Evolutionary conservation across 2,113 vertebrate genomes (phyloP).

Genomic region (Tricholaema leucomelas): DNA sequence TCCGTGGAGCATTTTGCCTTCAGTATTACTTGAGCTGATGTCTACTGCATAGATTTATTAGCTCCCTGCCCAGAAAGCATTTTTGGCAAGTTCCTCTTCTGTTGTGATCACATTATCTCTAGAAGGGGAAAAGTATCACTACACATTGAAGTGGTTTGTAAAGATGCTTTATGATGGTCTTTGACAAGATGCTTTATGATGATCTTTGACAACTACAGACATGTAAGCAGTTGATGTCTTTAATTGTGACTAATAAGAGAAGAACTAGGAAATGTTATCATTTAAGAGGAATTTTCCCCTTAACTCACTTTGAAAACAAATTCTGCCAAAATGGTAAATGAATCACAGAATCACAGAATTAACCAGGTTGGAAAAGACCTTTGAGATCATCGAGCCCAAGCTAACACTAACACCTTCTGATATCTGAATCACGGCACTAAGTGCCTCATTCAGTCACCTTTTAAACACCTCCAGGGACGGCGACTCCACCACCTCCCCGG

Average conservation of each 20-base stretch:
- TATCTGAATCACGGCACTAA: too few species aligned
- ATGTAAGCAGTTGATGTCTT: neutral
- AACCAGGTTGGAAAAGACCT: too few species aligned
- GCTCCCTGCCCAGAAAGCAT: neutral
- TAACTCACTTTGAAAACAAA: neutral
- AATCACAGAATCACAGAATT: too few species aligned
- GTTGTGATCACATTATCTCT: neutral
- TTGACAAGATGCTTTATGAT: neutral
- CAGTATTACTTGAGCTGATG: neutral
- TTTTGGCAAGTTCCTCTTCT: slow-evolving; percentile 14
- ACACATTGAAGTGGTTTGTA: neutral
- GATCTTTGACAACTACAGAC: neutral
- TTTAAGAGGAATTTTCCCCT: neutral
- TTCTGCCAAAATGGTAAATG: neutral
- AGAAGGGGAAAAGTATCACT: neutral
- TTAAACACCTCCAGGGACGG: too few species aligned
- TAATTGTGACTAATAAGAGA: neutral
- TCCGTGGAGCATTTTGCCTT: neutral
- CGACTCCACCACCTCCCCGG: too few species aligned
- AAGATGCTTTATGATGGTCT: neutral
- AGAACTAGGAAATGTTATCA: neutral
- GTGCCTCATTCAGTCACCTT: too few species aligned
- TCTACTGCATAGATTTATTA: neutral
- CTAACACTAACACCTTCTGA: too few species aligned
- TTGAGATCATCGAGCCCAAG: too few species aligned